Conservation (phyloP, 1,140 invertebrate genomes). For the Chironomus tepperi region DNA sequence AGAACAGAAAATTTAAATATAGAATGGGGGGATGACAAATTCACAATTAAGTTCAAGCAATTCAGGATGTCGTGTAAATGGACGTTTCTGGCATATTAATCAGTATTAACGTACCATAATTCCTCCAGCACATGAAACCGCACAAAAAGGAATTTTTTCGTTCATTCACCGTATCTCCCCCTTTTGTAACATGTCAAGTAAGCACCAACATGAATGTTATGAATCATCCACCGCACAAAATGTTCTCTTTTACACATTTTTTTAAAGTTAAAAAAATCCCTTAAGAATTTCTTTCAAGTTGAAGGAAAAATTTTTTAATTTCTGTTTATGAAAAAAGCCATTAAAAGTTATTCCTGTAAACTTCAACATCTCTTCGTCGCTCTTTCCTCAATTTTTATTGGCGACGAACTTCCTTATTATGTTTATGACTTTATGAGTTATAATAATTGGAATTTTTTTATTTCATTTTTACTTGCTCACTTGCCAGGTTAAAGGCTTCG, state of each 20-base stretch:
- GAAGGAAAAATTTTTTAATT: background rate
- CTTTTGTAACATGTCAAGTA: too few relatives aligned
- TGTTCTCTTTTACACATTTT: background rate
- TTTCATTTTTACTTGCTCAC: background rate
- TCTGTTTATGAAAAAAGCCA: slow-evolving; percentile 22
- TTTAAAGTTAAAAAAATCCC: background rate
- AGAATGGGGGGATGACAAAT: too few relatives aligned
- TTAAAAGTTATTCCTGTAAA: slow-evolving; percentile 19
- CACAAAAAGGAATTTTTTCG: too few relatives aligned
- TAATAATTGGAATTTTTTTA: background rate
- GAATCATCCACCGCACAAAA: background rate
- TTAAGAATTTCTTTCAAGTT: background rate
- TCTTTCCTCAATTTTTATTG: background rate
- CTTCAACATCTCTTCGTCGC: background rate
- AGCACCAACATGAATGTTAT: too few relatives aligned
- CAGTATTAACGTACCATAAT: too few relatives aligned
- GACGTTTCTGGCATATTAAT: too few relatives aligned
- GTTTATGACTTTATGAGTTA: background rate
- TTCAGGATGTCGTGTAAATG: too few relatives aligned
- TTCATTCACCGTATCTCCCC: too few relatives aligned
- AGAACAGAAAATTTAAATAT: too few relatives aligned
- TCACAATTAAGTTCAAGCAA: too few relatives aligned
- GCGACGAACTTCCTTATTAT: background rate
- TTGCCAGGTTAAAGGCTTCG: too few relatives aligned
- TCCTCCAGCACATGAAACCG: too few relatives aligned